A percentile compares a stretch with the other conserved stretches of the same genome.
Conservation (phyloP, 2,888 invertebrate species). For the Pachycephus smyrnensis region DNA sequence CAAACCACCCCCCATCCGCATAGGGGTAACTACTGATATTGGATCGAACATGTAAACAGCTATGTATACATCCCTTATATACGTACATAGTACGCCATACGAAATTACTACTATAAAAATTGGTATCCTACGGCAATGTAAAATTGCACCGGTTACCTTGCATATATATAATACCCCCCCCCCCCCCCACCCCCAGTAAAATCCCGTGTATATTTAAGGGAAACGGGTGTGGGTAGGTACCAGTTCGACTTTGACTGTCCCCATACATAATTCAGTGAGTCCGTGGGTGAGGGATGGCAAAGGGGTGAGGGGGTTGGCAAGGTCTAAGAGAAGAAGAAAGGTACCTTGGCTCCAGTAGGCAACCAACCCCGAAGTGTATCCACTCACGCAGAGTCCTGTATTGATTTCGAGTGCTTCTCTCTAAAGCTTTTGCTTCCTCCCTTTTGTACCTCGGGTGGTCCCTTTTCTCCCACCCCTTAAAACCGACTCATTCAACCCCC, state of each 20-base stretch:
- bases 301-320: neutral
- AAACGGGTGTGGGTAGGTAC: neutral
- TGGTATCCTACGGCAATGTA: neutral
- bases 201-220: neutral
- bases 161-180: neutral
- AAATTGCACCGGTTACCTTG: neutral
- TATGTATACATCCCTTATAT: neutral
- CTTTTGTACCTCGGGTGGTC: neutral
- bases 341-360: neutral
- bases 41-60: neutral
- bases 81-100: neutral
- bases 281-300: neutral
- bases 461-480: neutral
- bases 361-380: constrained; percentile 17
- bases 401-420: constrained; percentile 26
- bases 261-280: constrained; percentile 23
- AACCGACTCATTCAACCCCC: neutral
- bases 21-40: neutral
- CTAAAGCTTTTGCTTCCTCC: constrained; percentile 4
- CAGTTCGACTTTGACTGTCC: constrained; percentile 17
- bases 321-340: neutral
- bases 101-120: neutral
- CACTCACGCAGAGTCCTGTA: constrained; percentile 22
- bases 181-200: neutral
- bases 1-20: neutral